Base-by-base conservation (phyloP, 2,888 invertebrate species). In the Acrobeloides nanus region DNA sequence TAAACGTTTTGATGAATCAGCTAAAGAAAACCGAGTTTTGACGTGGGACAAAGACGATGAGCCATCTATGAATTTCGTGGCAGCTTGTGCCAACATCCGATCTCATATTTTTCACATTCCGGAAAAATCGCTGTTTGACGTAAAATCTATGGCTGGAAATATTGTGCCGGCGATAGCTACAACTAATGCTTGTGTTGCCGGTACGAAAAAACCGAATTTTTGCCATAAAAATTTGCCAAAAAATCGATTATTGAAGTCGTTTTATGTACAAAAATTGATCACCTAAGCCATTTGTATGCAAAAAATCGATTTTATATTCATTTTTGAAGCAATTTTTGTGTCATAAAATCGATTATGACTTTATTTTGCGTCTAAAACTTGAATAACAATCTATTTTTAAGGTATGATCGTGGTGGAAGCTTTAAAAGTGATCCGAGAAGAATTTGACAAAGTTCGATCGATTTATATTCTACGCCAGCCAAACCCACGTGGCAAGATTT, bases 121-220 rank as follows among this genome's bases (percentile, higher is more conserved):
- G 1, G 81, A 82, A 48, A 89, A 90, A 72, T 86, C 87, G 0
- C 81, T 86, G 38, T 97, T 95, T 75, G 88, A 90, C 68, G 84
- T 90, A 12, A 97, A 97, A 81, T 92, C 88, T 87, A 95, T 97
- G 87, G 97, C 97, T 0, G 97, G 97, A 15, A 99, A 97, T 76
- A 99, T 99, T 63, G 92, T 99, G 70, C 97, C 97, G 6, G 97
- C 97, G 0, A 95, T 99, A 72, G 95, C 97, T 5, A 92, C 95
- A 0, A 93, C 95, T 1, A 99, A 99, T 75, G 95, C 97, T 0
- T 87, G 97, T 49, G 86, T 97, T 27, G 92, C 93, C 0, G 97
- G 92, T n/a, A n/a, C n/a, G n/a, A n/a, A n/a, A n/a, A n/a, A n/a
- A n/a, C n/a, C n/a, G n/a, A n/a, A n/a, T n/a, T n/a, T n/a, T n/a